Evolutionary conservation across 2,797 vertebrate species (phyloP).

Genomic region (Ateles fusciceps): DNA sequence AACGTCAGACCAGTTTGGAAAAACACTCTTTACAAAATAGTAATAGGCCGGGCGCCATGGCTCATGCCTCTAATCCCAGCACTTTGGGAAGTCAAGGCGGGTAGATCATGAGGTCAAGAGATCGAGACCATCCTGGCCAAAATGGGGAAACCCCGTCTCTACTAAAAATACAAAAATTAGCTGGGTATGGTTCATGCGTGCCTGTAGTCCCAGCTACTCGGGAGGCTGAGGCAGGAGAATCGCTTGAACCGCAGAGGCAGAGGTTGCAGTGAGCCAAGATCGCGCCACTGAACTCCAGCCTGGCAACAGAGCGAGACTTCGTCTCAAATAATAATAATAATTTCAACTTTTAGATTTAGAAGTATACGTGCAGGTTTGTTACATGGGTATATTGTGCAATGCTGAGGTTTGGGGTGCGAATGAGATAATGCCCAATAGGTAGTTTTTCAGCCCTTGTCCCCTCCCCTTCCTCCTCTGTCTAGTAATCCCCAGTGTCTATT

Average conservation of each 20-base stretch:
- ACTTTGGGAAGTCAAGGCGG: too few relatives aligned
- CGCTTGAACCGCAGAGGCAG: too few relatives aligned
- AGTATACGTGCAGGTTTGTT: neutral
- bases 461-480: neutral
- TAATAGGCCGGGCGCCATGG: neutral
- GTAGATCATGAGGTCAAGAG: too few relatives aligned
- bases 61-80: too few relatives aligned
- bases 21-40: neutral
- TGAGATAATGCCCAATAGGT: neutral
- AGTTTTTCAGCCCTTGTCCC: neutral
- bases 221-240: too few relatives aligned
- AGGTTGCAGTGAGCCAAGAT: too few relatives aligned
- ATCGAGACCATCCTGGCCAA: too few relatives aligned
- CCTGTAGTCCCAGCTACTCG: too few relatives aligned
- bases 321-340: neutral
- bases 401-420: neutral
- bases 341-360: neutral
- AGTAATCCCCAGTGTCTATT: neutral
- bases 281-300: too few relatives aligned
- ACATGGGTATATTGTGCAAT: neutral
- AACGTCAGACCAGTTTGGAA: neutral
- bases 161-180: too few relatives aligned
- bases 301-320: too few relatives aligned
- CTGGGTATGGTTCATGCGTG: rapidly evolving
- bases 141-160: too few relatives aligned